These are phyloP conservation scores for Muscicapa comitata DNA, from an alignment of 2,797 vertebrate genomes.

Conservation along the genomic window DNA sequence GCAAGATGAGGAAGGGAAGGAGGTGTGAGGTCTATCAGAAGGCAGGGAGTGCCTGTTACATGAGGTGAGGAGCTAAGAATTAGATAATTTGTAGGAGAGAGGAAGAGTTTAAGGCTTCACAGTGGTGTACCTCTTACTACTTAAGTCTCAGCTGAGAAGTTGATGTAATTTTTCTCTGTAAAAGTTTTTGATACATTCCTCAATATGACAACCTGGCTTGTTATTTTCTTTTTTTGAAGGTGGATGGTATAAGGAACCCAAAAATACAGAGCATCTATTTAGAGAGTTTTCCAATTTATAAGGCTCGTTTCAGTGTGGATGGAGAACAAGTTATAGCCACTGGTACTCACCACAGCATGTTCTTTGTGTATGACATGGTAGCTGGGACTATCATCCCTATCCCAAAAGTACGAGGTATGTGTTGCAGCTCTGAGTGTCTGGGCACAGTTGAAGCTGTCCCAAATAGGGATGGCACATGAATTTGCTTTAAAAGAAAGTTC, in stretches of 20 bases:
- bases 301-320: slow-evolving; percentile 83
- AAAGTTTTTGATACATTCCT: background rate
- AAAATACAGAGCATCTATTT: slow-evolving; percentile 93
- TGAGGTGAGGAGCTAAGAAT: background rate
- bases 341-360: slow-evolving; percentile 83
- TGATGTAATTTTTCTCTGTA: background rate
- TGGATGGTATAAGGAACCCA: slow-evolving; percentile 90
- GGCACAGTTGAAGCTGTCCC: background rate
- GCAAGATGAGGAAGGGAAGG: background rate
- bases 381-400: slow-evolving; percentile 85
- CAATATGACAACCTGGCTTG: background rate
- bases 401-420: slow-evolving; percentile 80
- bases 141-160: background rate
- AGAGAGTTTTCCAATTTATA: slow-evolving; percentile 87
- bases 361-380: slow-evolving; percentile 97
- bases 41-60: background rate
- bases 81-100: background rate
- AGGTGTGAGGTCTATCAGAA: background rate
- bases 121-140: background rate
- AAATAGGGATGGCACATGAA: background rate
- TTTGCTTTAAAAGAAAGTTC: background rate
- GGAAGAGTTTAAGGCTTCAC: background rate
- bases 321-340: slow-evolving; percentile 90
- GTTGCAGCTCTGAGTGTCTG: background rate
- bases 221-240: slow-evolving; percentile 70